Evolutionary conservation across 2,888 invertebrate genomes (phyloP), one percentile per base, ranked within the genome.

Genomic region (Anticlea derivata): DNA sequence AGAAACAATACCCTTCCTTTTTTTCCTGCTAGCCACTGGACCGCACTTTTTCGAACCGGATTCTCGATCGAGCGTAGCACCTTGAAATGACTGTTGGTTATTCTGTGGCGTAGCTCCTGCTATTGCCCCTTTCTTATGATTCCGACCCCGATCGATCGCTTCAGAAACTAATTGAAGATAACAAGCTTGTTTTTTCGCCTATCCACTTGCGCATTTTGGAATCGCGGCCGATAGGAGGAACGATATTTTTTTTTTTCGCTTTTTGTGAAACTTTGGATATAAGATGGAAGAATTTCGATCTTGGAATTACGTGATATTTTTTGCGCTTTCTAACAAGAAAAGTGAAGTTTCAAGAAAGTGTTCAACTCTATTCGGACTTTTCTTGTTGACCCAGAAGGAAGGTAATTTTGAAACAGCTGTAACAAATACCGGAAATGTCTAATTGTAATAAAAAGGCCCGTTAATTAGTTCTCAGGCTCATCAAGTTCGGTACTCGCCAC

Each of bases 91-190:
- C 53, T 44, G 29, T n/a, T 20, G n/a, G 6, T 7, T 40, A 20
- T 39, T 44, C 44, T 44, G 34, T 52, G 65, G 58, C 71, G 66
- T 65, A 31, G 31, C 44, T 47, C 68, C 66, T 62, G 65, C 73
- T 71, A 74, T 78, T 76, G 74, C 67, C 72, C 65, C 69, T 70
- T 74, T 76, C 78, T 82, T 83, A 85, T 78, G 78, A 79, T 75
- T 78, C 80, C 65, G 70, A 70, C 52, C 72, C 63, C 77, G 73
- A 70, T 74, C 75, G 68, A 73, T 72, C 75, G 75, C 75, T 78
- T 81, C 73, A 74, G 68, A 81, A 84, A 83, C 75, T 83, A 85
- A 87, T 86, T 83, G 83, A 83, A 84, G 79, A 82, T 83, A 86
- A 83, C 81, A 80, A 82, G 74, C 73, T 80, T 82, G 80, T 80